Base-by-base conservation (phyloP, 1,140 invertebrate genomes). In the Lordiphosa stackelbergi region DNA sequence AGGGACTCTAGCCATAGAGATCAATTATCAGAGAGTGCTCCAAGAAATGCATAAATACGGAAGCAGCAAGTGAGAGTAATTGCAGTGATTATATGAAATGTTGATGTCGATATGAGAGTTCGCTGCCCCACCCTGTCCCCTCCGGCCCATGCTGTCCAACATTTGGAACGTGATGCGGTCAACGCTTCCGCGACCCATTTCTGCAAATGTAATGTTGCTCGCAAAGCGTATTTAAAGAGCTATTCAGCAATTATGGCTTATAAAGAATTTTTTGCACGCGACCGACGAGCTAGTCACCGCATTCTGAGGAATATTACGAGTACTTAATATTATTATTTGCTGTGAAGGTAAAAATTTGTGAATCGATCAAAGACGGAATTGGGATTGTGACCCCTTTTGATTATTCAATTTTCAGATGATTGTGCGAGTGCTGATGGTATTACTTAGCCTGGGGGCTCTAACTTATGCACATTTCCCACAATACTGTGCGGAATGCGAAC, bases 101-200 rank as follows among this genome's bases (percentile, higher is more conserved):
- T 61, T 66, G 51, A 43, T 45, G 62, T 64, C 51, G 13, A 31
- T 41, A 13, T 31, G 13, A 5, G 7, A 6, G 24, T 11, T 11
- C 34, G 41, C 36, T 7, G 42, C 35, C 35, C 28, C 35, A 55
- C 47, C 60, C 36, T 40, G 43, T 43, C 43, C 54, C 5, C 16
- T 37, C 34, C 34, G 13, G 13, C 53, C 31, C 13, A 13, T 12
- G 28, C 31, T 45, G 63, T 51, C 22, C 40, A 58, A 63, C 62
- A 55, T 81, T 79, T 79, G 71, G 77, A 72, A 81, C 77, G 77
- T 81, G 77, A 68, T 36, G 73, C 64, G 64, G 43, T 70, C 69
- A 77, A 69, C 54, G 73, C 77, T 81, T 81, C 77, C 77, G 77
- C 77, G 72, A 83, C 72, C 72, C 72, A 81, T 81, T 83, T 81